Evolutionary conservation across 2,888 invertebrate species (phyloP).

Genomic region (Melinopterus prodromus): DNA sequence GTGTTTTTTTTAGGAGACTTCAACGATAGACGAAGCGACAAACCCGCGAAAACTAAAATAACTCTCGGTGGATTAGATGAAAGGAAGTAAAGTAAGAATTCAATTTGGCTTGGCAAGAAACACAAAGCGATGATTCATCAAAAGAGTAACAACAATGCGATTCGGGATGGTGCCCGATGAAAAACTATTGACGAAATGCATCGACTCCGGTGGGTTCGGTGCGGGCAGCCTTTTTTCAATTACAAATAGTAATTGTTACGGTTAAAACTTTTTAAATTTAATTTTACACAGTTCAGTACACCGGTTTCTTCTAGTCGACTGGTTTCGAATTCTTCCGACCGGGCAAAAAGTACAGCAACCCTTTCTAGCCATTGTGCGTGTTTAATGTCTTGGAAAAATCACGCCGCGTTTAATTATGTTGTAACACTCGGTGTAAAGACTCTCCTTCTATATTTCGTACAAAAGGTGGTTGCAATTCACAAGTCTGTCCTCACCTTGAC

Average conservation of each 20-base stretch:
- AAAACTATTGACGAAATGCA: slow-evolving; percentile 25
- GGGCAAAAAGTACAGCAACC: slow-evolving; percentile 57
- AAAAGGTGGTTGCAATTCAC: slow-evolving; percentile 34
- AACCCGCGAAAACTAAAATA: no score
- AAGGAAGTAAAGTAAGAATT: background rate
- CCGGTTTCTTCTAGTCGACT: slow-evolving; percentile 43
- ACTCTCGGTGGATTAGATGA: background rate
- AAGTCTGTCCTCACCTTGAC: slow-evolving; percentile 32
- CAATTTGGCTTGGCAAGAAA: background rate
- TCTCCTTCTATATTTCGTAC: slow-evolving; percentile 39
- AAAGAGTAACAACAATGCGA: background rate
- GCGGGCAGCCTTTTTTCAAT: slow-evolving; percentile 33
- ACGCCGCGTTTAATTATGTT: slow-evolving; percentile 59
- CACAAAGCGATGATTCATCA: background rate
- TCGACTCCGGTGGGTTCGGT: background rate
- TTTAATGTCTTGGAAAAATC: slow-evolving; percentile 60
- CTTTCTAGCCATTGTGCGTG: slow-evolving; percentile 54
- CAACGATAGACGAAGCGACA: no score
- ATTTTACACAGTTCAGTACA: slow-evolving; percentile 45
- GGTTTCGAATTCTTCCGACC: slow-evolving; percentile 46
- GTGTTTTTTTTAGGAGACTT: no score
- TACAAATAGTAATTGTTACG: slow-evolving; percentile 35
- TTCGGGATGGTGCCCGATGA: background rate
- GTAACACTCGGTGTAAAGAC: slow-evolving; percentile 47
- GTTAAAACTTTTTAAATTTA: slow-evolving; percentile 42